A percentile compares a stretch with the other conserved stretches of the same genome.
These are phyloP conservation scores for Yoshiicerus persimilis DNA, from an alignment of 1,140 invertebrate species.

Conservation along the genomic window DNA sequence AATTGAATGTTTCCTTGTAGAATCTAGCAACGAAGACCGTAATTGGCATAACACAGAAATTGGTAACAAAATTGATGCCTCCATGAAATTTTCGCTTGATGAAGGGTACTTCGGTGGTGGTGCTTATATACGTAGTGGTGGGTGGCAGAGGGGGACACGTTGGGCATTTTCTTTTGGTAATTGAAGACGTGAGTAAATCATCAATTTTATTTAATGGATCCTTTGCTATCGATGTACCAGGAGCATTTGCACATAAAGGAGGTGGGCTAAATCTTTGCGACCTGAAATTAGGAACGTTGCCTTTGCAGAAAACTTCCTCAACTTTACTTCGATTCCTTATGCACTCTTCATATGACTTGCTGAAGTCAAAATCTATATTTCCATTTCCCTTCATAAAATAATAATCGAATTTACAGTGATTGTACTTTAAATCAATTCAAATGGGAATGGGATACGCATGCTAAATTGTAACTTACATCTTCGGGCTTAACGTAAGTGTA, in stretches of 20 bases:
- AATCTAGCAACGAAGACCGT: constrained; percentile 23
- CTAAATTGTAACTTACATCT: too few species aligned
- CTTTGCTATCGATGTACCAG: neutral
- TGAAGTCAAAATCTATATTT: neutral
- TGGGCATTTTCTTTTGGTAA: neutral
- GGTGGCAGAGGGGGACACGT: neutral
- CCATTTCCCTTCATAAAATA: neutral
- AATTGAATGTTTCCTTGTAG: constrained; percentile 31
- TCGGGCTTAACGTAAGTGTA: neutral
- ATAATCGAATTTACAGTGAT: neutral
- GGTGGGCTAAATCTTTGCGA: neutral
- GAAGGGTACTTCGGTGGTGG: neutral
- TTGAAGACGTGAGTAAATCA: neutral
- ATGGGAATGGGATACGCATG: neutral
- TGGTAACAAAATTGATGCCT: constrained; percentile 17
- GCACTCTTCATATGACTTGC: neutral
- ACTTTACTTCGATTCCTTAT: neutral
- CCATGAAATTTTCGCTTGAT: neutral
- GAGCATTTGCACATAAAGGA: neutral
- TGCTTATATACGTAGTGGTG: neutral
- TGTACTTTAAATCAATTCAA: neutral
- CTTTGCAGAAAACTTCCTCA: neutral
- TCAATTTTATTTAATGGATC: neutral
- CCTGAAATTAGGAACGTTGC: neutral
- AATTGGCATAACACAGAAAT: constrained; percentile 24